Conservation (phyloP, 2,797 vertebrate genomes). For the Molossus alvarezi region DNA sequence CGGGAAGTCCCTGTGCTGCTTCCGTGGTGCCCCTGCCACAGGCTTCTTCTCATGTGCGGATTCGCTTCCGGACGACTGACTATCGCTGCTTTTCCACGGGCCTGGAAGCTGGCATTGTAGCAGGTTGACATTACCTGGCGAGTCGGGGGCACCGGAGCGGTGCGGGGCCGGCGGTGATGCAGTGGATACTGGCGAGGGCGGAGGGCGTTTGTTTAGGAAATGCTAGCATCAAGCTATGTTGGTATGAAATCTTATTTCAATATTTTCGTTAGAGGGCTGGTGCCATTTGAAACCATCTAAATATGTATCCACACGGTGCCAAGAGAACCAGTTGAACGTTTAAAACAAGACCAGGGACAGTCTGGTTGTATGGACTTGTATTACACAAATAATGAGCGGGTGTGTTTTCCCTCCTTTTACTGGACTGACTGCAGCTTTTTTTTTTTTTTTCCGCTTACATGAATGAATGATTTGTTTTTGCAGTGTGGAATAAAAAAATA, state of each 20-base stretch:
- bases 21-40: neutral
- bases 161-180: neutral
- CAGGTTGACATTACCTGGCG: neutral
- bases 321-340: neutral
- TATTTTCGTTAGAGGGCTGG: slow-evolving; percentile 31
- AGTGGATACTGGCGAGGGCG: neutral
- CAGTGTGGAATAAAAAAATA: neutral
- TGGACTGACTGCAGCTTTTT: neutral
- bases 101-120: slow-evolving; percentile 28
- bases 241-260: slow-evolving; percentile 30
- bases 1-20: neutral
- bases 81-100: neutral
- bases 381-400: neutral
- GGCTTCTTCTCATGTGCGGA: slow-evolving; percentile 13
- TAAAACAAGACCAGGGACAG: neutral
- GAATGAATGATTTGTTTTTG: slow-evolving; percentile 36
- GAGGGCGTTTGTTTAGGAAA: slow-evolving; percentile 21
- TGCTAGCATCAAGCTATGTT: neutral
- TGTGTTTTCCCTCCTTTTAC: neutral
- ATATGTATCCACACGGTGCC: neutral
- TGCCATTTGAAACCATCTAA: neutral
- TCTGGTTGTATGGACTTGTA: neutral
- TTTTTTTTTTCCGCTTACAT: neutral
- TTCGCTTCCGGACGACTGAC: neutral
- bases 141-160: neutral